These are phyloP conservation scores for Phodopus roborovskii DNA, from an alignment of 2,113 vertebrate species.

Conservation along the genomic window DNA sequence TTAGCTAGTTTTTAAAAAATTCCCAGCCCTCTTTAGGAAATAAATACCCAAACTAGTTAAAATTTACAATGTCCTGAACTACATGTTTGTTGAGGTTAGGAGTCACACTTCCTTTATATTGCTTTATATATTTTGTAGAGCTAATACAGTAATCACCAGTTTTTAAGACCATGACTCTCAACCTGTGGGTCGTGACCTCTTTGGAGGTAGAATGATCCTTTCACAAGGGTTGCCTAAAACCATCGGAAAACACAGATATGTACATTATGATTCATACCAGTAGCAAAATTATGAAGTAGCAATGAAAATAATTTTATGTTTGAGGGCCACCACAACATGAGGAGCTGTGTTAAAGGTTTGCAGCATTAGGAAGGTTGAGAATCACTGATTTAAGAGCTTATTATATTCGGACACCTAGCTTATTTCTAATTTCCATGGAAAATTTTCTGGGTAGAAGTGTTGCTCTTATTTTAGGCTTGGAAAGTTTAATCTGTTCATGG, in stretches of 20 bases:
- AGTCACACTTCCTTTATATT: conserved; percentile 8
- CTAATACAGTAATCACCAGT: not conserved
- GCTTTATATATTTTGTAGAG: conserved; percentile 9
- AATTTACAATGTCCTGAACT: not conserved
- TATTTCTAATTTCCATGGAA: conserved; percentile 41
- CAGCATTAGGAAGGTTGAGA: not conserved
- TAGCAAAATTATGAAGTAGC: not conserved
- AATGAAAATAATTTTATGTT: not conserved
- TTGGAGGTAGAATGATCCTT: not conserved
- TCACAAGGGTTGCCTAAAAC: not conserved
- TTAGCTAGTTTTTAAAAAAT: not conserved
- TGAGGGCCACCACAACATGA: too few relatives aligned
- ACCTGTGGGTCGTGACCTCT: not conserved
- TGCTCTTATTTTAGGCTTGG: not conserved
- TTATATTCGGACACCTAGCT: conserved; percentile 6
- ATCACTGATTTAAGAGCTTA: not conserved
- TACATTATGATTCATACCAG: not conserved
- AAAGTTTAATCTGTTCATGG: not conserved
- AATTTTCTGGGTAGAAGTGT: not conserved
- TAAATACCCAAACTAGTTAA: not conserved
- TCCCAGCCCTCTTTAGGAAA: not conserved
- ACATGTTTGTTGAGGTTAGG: not conserved
- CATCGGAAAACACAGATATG: not conserved
- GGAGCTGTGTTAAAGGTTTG: not conserved
- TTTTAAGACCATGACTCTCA: not conserved